Conservation (phyloP, 2,888 invertebrate genomes). For the Ptychoptera contaminata region DNA sequence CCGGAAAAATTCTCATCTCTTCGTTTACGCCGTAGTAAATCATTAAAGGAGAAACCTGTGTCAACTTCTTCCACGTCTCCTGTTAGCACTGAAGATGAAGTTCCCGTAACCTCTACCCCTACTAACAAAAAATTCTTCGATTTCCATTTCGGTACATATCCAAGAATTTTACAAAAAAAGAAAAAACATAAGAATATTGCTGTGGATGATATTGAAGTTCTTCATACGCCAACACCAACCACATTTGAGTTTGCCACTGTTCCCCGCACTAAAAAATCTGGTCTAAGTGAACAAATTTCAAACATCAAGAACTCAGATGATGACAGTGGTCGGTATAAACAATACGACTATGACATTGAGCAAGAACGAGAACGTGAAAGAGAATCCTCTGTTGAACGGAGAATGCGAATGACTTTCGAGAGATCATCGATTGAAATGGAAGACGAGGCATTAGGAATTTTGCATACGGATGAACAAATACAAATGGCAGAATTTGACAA, state of each 20-base stretch:
- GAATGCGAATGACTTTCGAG: conserved; percentile 27
- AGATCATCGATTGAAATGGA: conserved; percentile 21
- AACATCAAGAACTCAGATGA: conserved; percentile 20
- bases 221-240: conserved; percentile 10
- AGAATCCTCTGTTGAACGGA: conserved; percentile 29
- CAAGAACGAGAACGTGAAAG: conserved; percentile 30
- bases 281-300: neutral
- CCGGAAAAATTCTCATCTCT: conserved; percentile 47
- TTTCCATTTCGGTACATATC: conserved; percentile 62
- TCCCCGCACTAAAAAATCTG: conserved; percentile 2
- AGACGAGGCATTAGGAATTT: conserved; percentile 29
- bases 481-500: conserved; percentile 39
- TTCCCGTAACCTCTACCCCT: conserved; percentile 36
- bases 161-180: conserved; percentile 44
- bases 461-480: conserved; percentile 35
- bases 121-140: conserved; percentile 44
- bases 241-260: conserved; percentile 4
- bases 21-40: conserved; percentile 32
- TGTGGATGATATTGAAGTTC: conserved; percentile 3
- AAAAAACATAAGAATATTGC: conserved; percentile 14
- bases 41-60: conserved; percentile 21
- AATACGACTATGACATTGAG: conserved; percentile 19
- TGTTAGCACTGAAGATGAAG: conserved; percentile 14
- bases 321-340: conserved; percentile 30
- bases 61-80: conserved; percentile 3